Conservation (phyloP, 2,113 vertebrate species). For the Charadrius vociferus region DNA sequence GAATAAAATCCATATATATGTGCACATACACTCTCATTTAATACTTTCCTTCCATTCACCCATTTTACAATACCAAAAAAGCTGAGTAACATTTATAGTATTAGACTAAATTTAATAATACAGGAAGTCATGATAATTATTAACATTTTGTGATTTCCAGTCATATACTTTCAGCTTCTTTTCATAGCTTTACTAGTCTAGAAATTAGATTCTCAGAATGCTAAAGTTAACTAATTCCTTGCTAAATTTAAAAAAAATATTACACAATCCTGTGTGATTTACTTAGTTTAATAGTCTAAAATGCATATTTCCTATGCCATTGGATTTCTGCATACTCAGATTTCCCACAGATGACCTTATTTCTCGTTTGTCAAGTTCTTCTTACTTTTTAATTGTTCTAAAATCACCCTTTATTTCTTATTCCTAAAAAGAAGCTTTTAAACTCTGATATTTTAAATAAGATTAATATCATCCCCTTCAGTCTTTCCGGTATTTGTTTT, state of each 20-base stretch:
- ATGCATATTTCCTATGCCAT: not conserved
- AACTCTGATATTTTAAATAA: slow-evolving; percentile 10
- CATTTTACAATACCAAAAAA: not conserved
- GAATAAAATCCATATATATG: not conserved
- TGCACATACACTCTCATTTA: not conserved
- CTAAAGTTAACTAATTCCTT: not conserved
- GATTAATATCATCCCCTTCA: slow-evolving; percentile 32
- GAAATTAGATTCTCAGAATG: not conserved
- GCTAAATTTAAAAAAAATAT: not conserved
- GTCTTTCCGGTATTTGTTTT: not conserved
- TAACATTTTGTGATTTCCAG: not conserved
- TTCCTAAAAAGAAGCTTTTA: slow-evolving; percentile 6
- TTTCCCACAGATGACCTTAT: not conserved
- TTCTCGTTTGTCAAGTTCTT: not conserved
- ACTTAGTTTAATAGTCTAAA: not conserved
- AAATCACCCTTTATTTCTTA: not conserved
- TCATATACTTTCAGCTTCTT: not conserved
- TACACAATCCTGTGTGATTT: not conserved
- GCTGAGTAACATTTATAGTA: not conserved
- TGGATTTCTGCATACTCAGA: not conserved
- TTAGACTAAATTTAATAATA: not conserved
- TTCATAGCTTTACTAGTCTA: not conserved
- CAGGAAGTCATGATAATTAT: not conserved
- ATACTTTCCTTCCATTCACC: not conserved
- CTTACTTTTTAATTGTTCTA: slow-evolving; percentile 1